A percentile compares a stretch with the other conserved stretches of the same genome.
These are phyloP conservation scores for Caprella mutica DNA, from an alignment of 2,888 invertebrate species.

Conservation along the genomic window DNA sequence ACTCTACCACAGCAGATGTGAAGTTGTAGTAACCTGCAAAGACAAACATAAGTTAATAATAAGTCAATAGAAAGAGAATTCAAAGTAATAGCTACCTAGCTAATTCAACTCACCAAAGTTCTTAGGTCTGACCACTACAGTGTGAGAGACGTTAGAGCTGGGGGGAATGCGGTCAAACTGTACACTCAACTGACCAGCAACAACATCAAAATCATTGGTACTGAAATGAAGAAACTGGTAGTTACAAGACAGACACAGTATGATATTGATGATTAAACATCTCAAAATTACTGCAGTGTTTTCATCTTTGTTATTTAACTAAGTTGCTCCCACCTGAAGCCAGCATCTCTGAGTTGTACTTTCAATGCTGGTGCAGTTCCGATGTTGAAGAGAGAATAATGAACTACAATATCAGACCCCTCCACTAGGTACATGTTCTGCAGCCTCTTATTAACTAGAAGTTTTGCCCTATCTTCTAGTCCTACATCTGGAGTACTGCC, in stretches of 20 bases:
- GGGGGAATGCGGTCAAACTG: constrained; percentile 82
- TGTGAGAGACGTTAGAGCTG: constrained; percentile 83
- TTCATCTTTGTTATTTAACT: too few relatives aligned
- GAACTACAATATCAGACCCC: constrained; percentile 87
- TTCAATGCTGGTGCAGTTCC: constrained; percentile 81
- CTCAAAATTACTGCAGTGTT: too few relatives aligned
- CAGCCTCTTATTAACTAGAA: constrained; percentile 41
- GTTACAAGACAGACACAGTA: too few relatives aligned
- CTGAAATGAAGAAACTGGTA: constrained; percentile 43
- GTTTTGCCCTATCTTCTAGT: constrained; percentile 25
- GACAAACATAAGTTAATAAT: too few relatives aligned
- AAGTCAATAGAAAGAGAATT: too few relatives aligned
- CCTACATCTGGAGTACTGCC: too few relatives aligned
- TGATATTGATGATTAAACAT: too few relatives aligned
- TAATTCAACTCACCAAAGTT: too few relatives aligned
- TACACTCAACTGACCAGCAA: constrained; percentile 69
- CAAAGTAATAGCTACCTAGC: too few relatives aligned
- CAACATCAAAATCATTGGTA: constrained; percentile 75
- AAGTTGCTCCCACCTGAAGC: constrained; percentile 56
- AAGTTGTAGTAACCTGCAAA: constrained; percentile 98
- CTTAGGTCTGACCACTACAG: constrained; percentile 78
- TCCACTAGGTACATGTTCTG: constrained; percentile 93
- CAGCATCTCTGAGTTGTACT: constrained; percentile 75
- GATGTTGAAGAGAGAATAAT: constrained; percentile 87
- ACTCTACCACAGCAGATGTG: constrained; percentile 83